Evolutionary conservation across 2,113 vertebrate genomes (phyloP), one percentile per base, ranked within the genome.

Genomic region (Gopherus evgoodei): DNA sequence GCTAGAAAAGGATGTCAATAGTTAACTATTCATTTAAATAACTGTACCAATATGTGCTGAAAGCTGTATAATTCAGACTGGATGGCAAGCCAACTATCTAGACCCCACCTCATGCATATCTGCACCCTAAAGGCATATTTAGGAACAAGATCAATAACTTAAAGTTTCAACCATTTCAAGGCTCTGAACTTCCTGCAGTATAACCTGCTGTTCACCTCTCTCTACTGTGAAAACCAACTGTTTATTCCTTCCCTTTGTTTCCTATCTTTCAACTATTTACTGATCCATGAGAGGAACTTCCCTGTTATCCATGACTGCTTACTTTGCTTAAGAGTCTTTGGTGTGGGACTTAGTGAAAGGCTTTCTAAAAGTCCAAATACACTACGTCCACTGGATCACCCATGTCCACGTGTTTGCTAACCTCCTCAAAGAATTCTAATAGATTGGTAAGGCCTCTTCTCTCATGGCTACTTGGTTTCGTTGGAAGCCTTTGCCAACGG

Each of bases 71-170:
- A 87, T 84, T 92, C 83, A 80, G 38, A 8, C 75, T 84, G 89
- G n/a, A 35, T 49, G 81, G 81, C 80, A 83, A 44, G 17, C 47
- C 75, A 79, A 35, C 62, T 81, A 22, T 52, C 53, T 38, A 44
- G 3, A 35, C 90, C 79, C 35, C 92, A 42, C 57, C 57, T 83
- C 27, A 79, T 92, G 89, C 93, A 88, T 90, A 49, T 65, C 59
- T 92, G 95, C 87, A 84, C 78, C 62, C 56, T 0, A 62, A 78
- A 75, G 25, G 59, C 65, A 93, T 29, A 17, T 56, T 79, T 83
- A 80, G 65, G 87, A 93, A 50, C 75, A 88, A 92, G 84, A 93
- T 87, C 86, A 91, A 65, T 80, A 93, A 94, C 88, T 83, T 75
- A 5, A 83, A 19, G 50, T 78, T 76, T 17, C 88, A 44, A 25